Evolutionary conservation across 2,113 vertebrate genomes (phyloP), one percentile per base, ranked within the genome.

Genomic region (Oncorhynchus gorbuscha): DNA sequence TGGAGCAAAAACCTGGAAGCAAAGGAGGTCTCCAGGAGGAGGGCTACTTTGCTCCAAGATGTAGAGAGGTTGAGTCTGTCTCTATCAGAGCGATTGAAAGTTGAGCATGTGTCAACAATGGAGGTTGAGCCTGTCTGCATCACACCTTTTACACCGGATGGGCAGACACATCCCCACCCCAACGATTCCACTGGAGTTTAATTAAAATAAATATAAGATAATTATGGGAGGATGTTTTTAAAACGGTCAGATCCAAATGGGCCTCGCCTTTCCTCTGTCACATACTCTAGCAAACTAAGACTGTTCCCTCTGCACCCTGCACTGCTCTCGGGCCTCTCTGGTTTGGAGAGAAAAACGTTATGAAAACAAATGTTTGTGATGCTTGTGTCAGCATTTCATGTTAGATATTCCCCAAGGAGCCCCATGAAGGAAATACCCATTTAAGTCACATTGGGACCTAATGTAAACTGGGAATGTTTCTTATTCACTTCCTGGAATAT

Each of bases 401-500:
- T n/a, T 22, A 22, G n/a, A 22, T 45, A 45, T 30, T 69, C 67
- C 7, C 28, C 1, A 6, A 7, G 48, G 55, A 58, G 14, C 8
- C 49, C 59, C 28, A 12, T 51, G 12, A 58, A 59, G 55, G 55
- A 30, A 72, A 58, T 55, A 55, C 22, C 22, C 70, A 71, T 51
- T 55, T 22, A 55, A 71, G 13, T 71, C 70, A 3, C 20, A 18
- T 8, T n/a, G 20, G 18, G 45, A 71, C 22, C 14, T 7, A 20
- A 58, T 20, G 39, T 20, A 55, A 55, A 55, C 51, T 55, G 13
- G 16, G 51, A 55, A 55, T 55, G 14, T 16, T 55, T 18, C 51
- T 22, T 71, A 32, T 28, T 16, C 65, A 28, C 39, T 83, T 83
- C 71, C 85, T 89, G 89, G 91, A 90, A 55, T 55, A 55, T 55